Evolutionary conservation across 1,140 invertebrate species (phyloP), one percentile per base, ranked within the genome.

Genomic region (Limonius californicus): DNA sequence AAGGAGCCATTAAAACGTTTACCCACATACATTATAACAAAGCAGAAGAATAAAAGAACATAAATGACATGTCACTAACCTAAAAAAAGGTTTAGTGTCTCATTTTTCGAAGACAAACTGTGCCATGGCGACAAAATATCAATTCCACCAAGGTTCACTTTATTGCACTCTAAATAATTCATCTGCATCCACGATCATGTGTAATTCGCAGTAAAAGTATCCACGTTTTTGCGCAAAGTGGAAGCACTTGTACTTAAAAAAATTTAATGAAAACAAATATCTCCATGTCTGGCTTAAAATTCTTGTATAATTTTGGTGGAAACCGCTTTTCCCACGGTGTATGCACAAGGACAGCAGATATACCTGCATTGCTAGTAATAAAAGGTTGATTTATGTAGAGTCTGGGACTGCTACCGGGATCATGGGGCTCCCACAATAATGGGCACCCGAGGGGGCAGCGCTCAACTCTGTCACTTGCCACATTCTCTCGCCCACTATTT

Each of bases 401-500:
- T 63, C 63, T 59, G 55, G 39, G 54, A 43, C 42, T 35, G 66
- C 66, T 65, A 68, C 66, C 60, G 66, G 54, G 54, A 45, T 59
- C 57, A 55, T 35, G 47, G 27, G 16, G 43, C 1, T 57, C 54
- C 50, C 63, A 68, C 58, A 63, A 63, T 65, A 14, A 39, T 12
- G 35, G 54, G 21, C 60, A 43, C 58, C 66, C 58, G 61, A 61
- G 62, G 66, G 35, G 35, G 35, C 11, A 59, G 58, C 66, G 61
- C 47, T 59, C 61, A 66, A 66, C 64, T 61, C 66, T 68, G 66
- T 68, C 66, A 68, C 66, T 68, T 66, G 66, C 63, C 66, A 65
- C 63, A 63, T 65, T 65, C 45, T 59, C 62, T 68, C 64, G 64
- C 67, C 67, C 60, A 66, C 65, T 68, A 68, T 68, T 68, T 68